These are phyloP conservation scores for Cinara cedri DNA, from an alignment of 2,888 invertebrate species.

Conservation along the genomic window DNA sequence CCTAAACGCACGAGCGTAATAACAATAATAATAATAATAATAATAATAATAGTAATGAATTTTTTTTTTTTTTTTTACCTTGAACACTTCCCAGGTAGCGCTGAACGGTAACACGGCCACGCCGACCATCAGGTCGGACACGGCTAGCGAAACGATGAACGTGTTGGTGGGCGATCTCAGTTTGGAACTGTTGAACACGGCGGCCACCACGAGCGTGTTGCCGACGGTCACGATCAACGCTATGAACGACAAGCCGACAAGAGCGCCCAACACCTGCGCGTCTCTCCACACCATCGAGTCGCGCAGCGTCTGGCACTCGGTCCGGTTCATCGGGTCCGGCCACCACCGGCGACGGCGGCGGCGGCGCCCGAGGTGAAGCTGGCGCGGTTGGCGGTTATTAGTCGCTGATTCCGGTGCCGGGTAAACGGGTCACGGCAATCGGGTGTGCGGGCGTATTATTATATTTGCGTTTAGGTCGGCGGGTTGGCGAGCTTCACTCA, in stretches of 20 bases:
- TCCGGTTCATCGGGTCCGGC: slow-evolving; percentile 74
- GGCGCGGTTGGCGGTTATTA: slow-evolving; percentile 42
- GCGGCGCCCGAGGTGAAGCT: slow-evolving; percentile 59
- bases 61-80: slow-evolving; percentile 67
- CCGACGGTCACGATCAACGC: slow-evolving; percentile 88
- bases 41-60: neutral
- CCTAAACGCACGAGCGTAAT: too few relatives aligned
- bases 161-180: slow-evolving; percentile 94
- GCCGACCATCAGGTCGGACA: slow-evolving; percentile 95
- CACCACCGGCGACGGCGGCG: slow-evolving; percentile 8
- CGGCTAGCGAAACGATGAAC: slow-evolving; percentile 95
- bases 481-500: too few relatives aligned
- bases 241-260: slow-evolving; percentile 80
- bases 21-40: slow-evolving; percentile 8
- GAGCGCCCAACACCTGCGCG: slow-evolving; percentile 76
- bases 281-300: slow-evolving; percentile 84
- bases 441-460: too few relatives aligned
- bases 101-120: slow-evolving; percentile 94
- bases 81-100: slow-evolving; percentile 90
- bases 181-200: slow-evolving; percentile 88
- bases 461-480: neutral
- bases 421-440: too few relatives aligned
- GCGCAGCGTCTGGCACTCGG: slow-evolving; percentile 80
- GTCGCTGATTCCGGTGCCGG: too few relatives aligned
- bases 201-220: slow-evolving; percentile 90